These are phyloP conservation scores for Hirtodrosophila histrioides DNA, from an alignment of 2,888 invertebrate species.

Conservation along the genomic window DNA sequence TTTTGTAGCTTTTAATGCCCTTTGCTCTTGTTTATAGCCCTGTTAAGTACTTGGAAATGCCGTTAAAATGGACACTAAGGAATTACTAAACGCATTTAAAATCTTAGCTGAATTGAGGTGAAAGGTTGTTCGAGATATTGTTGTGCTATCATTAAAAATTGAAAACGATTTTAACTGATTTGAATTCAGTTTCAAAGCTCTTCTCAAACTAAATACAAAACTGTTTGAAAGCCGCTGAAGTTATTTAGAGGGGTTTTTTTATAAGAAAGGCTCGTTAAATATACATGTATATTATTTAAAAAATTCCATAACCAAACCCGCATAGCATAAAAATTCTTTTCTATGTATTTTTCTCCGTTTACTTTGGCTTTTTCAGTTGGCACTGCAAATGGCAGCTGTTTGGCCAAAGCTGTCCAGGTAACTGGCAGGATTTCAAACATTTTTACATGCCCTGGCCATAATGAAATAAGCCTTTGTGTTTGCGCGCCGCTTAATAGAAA, in stretches of 20 bases:
- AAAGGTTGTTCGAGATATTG: too few species aligned
- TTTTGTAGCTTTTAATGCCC: constrained; percentile 37
- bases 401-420: constrained; percentile 17
- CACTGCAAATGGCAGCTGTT: constrained; percentile 44
- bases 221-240: too few species aligned
- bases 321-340: neutral
- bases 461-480: constrained; percentile 46
- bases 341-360: neutral
- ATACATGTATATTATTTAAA: too few species aligned
- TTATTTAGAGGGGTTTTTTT: too few species aligned
- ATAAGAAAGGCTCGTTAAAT: too few species aligned
- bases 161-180: too few species aligned
- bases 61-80: constrained; percentile 39
- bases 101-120: neutral
- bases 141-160: too few species aligned
- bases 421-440: constrained; percentile 17
- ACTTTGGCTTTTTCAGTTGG: constrained; percentile 1
- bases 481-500: constrained; percentile 67
- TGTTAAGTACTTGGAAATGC: constrained; percentile 52
- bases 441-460: constrained; percentile 2
- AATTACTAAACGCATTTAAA: constrained; percentile 24
- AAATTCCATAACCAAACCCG: too few species aligned
- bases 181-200: too few species aligned
- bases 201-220: too few species aligned
- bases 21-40: constrained; percentile 52